Percentiles rank a stretch among this genome's conserved stretches.
phyloP scores from a whole-genome alignment of 2,113 vertebrate species.

The Paraplagusia blochii region DNA sequence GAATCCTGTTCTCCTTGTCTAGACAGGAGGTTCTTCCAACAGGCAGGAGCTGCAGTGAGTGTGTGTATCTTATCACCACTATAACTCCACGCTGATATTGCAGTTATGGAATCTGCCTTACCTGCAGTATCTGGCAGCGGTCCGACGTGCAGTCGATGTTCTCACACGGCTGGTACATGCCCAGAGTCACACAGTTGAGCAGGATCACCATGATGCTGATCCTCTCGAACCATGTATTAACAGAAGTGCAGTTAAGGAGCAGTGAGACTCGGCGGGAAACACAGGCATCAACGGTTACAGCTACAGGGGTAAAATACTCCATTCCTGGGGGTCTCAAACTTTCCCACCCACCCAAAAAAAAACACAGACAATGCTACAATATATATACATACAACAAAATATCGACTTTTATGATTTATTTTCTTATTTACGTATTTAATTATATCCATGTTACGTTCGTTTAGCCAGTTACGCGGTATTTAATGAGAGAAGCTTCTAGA shows the following conservation, averaged over 20 bases:
- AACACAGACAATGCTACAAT: no score
- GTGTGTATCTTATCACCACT: constrained; percentile 11
- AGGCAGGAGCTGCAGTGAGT: constrained; percentile 26
- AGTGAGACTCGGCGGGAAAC: constrained; percentile 15
- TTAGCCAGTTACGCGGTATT: no score
- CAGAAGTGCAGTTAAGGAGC: constrained; percentile 66
- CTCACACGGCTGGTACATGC: constrained; percentile 98
- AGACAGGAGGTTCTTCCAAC: constrained; percentile 25
- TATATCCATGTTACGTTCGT: no score
- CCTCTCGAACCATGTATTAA: constrained; percentile 92
- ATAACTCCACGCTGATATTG: background rate
- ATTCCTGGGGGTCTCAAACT: no score
- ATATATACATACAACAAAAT: no score
- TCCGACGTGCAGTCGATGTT: constrained; percentile 97
- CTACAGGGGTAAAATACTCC: background rate
- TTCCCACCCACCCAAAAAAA: no score
- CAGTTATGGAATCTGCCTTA: constrained; percentile 50
- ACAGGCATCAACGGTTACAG: background rate
- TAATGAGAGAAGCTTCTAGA: no score
- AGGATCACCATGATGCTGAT: constrained; percentile 98
- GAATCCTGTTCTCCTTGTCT: constrained; percentile 35
- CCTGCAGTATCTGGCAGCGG: constrained; percentile 97
- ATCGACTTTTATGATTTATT: no score
- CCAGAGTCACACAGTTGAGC: constrained; percentile 95
- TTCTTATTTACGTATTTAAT: no score